Base-by-base conservation (phyloP, 1,140 invertebrate species). In the Rhopalosiphum padi region DNA sequence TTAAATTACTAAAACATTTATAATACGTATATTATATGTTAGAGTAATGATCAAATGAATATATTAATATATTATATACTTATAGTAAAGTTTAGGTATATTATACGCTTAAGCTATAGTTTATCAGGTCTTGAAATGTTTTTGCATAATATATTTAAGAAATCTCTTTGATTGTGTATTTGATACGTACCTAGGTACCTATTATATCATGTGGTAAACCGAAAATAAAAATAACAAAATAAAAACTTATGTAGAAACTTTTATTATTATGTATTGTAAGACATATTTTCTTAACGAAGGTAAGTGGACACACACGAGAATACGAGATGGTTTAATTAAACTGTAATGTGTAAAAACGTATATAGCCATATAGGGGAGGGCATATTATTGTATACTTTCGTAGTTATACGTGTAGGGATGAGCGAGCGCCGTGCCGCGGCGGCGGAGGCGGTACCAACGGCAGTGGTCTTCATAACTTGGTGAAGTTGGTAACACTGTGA, bases 401-500 rank as follows among this genome's bases (percentile, higher is more conserved):
- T 4, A 77, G 30, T 77, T 77, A 41, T 41, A 77, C 60, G 60
- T 77, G 60, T 35, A 3, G 30, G 60, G 60, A 77, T 77, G 41
- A 86, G 7, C 83, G 41, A 43, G 41, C 23, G 37, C 37, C 83
- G 30, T 21, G n/a, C 37, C 41, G 89, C 6, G 53, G 37, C 22
- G 8, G 41, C 25, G 85, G 48, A 23, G 51, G 51, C 22, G 35
- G 25, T 60, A 43, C 89, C 37, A 43, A 53, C 51, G 53, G 53
- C 53, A 25, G 53, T 37, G 90, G 90, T 82, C 41, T 35, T 23
- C 30, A 43, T 41, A 30, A 60, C 53, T 43, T 41, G 23, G 53
- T n/a, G 43, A 30, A 30, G 89, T 93, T 85, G 91, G 91, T 83
- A 93, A 93, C 91, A 93, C 68, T 93, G 68, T 48, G 68, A 82